Evolutionary conservation across 2,888 invertebrate species (phyloP), one percentile per base, ranked within the genome.

Genomic region (Ochropleura plecta): DNA sequence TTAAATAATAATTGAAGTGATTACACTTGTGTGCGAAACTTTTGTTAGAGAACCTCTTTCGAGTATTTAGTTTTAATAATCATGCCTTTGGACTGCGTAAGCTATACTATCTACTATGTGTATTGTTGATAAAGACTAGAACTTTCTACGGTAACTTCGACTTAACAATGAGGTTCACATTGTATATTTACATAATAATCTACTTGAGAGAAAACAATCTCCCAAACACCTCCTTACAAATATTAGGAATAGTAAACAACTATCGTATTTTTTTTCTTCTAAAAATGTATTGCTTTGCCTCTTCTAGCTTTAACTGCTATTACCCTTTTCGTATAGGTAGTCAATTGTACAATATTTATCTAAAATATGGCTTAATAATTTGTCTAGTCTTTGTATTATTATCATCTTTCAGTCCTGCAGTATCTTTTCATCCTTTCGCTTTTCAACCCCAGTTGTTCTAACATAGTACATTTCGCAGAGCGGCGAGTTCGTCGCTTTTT

Each of bases 371-470:
- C 89, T 85, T 86, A 75, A 81, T 57, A 49, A 80, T 81, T 82
- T 76, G 70, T 76, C 78, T 82, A 79, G 30, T 68, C 65, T 59
- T 81, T 73, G 49, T 42, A 60, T 57, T 59, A 71, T 72, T 73
- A 91, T 96, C 94, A 96, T 89, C 96, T 95, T 74, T 91, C 88
- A 76, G 87, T 88, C 51, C 78, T 88, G 84, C 94, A 94, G 46
- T 92, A 86, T 59, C 77, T 88, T 64, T 81, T 88, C 18, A 84
- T 85, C 65, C 80, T 81, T 60, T 85, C 86, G 65, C 74, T 89
- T 71, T 82, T 91, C 16, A 92, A 73, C 1, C 88, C 88, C 76
- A 94, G 79, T 49, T 86, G 83, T 30, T 93, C 85, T 76, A 91
- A 80, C 79, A 81, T 91, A 16, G 88, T 84, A 81, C 94, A 95